These are phyloP conservation scores for Atlantisia rogersi DNA, from an alignment of 2,113 vertebrate genomes.

Conservation along the genomic window DNA sequence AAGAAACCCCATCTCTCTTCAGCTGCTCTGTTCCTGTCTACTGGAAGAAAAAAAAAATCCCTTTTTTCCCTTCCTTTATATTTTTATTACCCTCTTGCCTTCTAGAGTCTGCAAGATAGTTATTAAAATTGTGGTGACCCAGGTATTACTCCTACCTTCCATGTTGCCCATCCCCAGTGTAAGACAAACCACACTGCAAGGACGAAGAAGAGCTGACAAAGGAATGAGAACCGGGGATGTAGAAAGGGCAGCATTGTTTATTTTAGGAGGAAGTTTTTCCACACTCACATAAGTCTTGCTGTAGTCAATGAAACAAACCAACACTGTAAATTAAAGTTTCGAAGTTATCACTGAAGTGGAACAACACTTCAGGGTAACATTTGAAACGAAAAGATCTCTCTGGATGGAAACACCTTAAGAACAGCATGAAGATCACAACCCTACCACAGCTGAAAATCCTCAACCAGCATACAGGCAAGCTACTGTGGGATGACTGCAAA, in stretches of 20 bases:
- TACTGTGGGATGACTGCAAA: not conserved
- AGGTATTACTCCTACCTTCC: not conserved
- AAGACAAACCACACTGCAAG: not conserved
- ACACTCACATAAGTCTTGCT: not conserved
- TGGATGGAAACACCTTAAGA: not conserved
- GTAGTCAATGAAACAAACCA: not conserved
- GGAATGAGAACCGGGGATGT: not conserved
- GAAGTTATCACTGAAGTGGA: not conserved
- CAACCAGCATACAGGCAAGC: not conserved
- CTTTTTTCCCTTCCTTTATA: not conserved
- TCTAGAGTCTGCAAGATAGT: not conserved
- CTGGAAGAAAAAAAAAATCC: not conserved
- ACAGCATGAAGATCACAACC: not conserved
- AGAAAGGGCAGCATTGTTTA: not conserved
- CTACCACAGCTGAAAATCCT: not conserved
- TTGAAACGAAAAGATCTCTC: not conserved
- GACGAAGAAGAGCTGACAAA: not conserved
- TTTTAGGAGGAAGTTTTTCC: not conserved
- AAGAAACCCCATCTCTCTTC: not conserved
- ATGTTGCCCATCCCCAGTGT: rapidly evolving
- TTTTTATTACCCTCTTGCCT: not conserved
- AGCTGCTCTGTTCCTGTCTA: not conserved
- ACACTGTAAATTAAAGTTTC: not conserved
- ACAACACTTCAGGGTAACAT: not conserved
- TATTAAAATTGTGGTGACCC: not conserved